Base-by-base conservation (phyloP, 2,888 invertebrate species). In the Aspidapion aeneum region DNA sequence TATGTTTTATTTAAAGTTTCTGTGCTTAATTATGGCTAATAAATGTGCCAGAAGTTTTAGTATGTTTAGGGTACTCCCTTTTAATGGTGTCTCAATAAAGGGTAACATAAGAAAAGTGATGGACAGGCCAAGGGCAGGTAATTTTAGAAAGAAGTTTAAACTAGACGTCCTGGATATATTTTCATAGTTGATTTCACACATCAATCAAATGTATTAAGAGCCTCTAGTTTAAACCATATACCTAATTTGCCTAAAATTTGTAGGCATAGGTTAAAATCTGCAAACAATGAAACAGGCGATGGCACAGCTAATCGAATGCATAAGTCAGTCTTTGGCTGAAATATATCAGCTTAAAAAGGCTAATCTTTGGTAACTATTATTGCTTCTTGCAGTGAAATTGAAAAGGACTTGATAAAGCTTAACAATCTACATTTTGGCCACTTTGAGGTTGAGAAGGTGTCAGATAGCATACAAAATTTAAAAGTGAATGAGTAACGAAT, bases 201-300 rank as follows among this genome's bases (percentile, higher is more conserved):
- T n/a, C n/a, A n/a, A n/a, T n/a, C n/a, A n/a, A n/a, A n/a, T n/a
- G n/a, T n/a, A n/a, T n/a, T n/a, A n/a, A n/a, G n/a, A n/a, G n/a
- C n/a, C n/a, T n/a, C n/a, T 81, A 86, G 73, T 83, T 85, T 67
- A 85, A 84, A 74, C 87, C 87, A 1, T 87, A 87, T n/a, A n/a
- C n/a, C n/a, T 74, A 80, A 82, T 55, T 72, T 84, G 68, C 84
- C 85, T 55, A 21, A 19, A 18, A 82, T 83, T 64, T 83, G 84
- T 64, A 78, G 87, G 68, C 84, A 84, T 72, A 84, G 84, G 78
- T 86, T 86, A 74, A 86, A 86, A 74, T 87, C 86, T 76, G 85
- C 86, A 3, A 86, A 86, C 69, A 71, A 70, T 66, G 77, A 75
- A 62, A 72, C 72, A 60, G n/a, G n/a, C n/a, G 71, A 68, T 22